Evolutionary conservation across 2,888 invertebrate genomes (phyloP), one percentile per base, ranked within the genome.

Genomic region (Drosophila paracracens): DNA sequence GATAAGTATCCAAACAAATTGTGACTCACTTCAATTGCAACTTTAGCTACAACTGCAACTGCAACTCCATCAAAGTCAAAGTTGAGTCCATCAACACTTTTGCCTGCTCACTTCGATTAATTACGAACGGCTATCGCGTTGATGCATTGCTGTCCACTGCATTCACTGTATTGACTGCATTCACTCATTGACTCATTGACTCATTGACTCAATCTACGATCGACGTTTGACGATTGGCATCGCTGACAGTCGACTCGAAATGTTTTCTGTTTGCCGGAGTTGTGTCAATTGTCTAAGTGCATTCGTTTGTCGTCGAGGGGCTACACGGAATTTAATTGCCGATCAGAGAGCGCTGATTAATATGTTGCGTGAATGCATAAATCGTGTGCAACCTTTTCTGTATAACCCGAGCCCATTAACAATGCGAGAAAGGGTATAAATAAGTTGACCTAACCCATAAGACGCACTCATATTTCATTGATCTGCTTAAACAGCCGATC

Each of bases 341-440:
- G 88, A 88, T 88, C 83, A 74, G 72, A 65, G 21, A n/a, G 27
- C 46, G 56, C 69, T 83, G 85, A 81, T 88, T 81, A 88, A 88
- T 86, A 73, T 81, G 83, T 85, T 65, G 51, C 66, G 33, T 64
- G 72, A 72, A 59, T 76, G 76, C 61, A 63, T 61, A 69, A 72
- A 69, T 54, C 25, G 67, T 43, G 11, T 57, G 51, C 25, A 35
- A 46, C 29, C 16, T 21, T 43, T 35, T 43, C 40, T 35, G 21
- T 46, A 25, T 25, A 25, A 46, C 46, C 21, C 21, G 16, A 25
- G 1, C 21, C 21, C 46, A 25, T 46, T 46, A 46, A 46, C 46
- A 25, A 46, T 25, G 46, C 46, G 21, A 46, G 46, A 46, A 25
- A 46, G 21, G 16, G 46, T 46, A 46, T 21, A 46, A 16, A 16